Conservation (phyloP, 2,113 vertebrate genomes). For the Periophthalmus modestus region DNA sequence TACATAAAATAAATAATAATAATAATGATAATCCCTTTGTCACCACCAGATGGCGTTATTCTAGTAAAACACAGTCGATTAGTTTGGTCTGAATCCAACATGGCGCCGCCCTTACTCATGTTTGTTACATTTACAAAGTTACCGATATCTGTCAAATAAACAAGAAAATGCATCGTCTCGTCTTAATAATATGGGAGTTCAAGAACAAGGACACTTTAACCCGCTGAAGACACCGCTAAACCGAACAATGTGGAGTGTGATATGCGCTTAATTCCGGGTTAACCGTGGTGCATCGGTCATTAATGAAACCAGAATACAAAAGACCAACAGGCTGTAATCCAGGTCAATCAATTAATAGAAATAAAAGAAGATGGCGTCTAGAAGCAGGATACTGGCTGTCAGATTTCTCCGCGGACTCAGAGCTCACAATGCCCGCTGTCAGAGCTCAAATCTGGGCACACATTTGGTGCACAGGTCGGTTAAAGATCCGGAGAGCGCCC, state of each 20-base stretch:
- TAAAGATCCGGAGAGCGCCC: slow-evolving; percentile 3
- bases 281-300: too few relatives aligned
- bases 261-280: not conserved
- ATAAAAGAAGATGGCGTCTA: slow-evolving; percentile 38
- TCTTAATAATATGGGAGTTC: not conserved
- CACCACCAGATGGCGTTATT: not conserved
- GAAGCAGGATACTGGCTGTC: slow-evolving; percentile 23
- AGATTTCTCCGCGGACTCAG: slow-evolving; percentile 15
- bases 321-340: too few relatives aligned
- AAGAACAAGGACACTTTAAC: not conserved
- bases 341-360: not conserved
- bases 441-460: slow-evolving; percentile 2
- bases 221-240: not conserved
- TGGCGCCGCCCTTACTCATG: slow-evolving; percentile 3
- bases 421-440: slow-evolving; percentile 4
- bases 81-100: not conserved
- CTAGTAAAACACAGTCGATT: slow-evolving; percentile 2
- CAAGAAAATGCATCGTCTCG: too few relatives aligned
- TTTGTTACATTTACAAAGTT: slow-evolving; percentile 6
- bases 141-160: not conserved
- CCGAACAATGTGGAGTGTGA: not conserved
- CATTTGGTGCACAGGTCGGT: slow-evolving; percentile 7
- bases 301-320: not conserved
- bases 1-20: too few relatives aligned
- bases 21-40: too few relatives aligned